Conservation (phyloP, 2,888 invertebrate genomes). For the Acanthosepion lycidas region DNA sequence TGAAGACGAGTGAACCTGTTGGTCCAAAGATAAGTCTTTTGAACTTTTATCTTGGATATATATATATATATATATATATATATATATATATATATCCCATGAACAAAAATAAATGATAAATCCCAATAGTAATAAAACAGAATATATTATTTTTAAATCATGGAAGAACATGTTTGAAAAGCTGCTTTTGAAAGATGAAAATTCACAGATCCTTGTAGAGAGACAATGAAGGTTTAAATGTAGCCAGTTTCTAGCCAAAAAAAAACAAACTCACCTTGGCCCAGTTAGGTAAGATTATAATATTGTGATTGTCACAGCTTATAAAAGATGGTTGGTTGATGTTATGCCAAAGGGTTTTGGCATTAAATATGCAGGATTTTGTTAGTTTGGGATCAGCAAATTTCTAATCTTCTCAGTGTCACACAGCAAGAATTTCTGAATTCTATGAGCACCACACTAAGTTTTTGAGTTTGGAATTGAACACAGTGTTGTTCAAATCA, state of each 20-base stretch:
- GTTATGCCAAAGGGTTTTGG: background rate
- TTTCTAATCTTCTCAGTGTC: background rate
- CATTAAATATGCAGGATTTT: background rate
- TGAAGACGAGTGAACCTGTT: no score
- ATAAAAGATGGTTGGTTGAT: background rate
- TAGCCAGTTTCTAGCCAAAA: background rate
- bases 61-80: no score
- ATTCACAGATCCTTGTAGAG: background rate
- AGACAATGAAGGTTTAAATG: background rate
- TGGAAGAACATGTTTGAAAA: background rate
- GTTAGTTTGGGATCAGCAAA: background rate
- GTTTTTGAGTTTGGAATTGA: no score
- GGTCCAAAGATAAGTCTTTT: no score
- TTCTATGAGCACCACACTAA: no score
- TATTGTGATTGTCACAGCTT: slow-evolving; percentile 13
- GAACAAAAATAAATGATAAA: no score
- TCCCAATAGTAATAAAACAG: background rate
- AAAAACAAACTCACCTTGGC: background rate
- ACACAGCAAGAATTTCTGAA: background rate
- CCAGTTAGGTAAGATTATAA: background rate
- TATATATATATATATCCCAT: no score
- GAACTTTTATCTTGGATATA: no score
- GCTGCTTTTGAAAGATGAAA: background rate
- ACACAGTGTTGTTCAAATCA: no score
- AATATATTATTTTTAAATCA: background rate